phyloP scores from a whole-genome alignment of 2,113 vertebrate species.

The Lepus europaeus region DNA sequence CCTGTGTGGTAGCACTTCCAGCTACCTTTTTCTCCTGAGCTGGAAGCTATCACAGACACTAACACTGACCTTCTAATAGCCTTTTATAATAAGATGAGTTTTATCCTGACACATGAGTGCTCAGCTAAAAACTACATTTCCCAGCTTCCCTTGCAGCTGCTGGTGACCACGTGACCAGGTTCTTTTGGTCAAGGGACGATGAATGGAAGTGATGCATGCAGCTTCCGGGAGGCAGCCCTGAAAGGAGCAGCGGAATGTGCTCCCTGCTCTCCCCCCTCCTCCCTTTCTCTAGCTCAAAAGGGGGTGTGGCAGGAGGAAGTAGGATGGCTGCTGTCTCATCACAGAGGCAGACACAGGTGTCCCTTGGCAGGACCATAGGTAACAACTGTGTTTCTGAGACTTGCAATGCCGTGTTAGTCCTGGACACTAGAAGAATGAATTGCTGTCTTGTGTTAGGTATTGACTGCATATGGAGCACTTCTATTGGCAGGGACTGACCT shows the following conservation, averaged over 20 bases:
- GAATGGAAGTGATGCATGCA: not conserved
- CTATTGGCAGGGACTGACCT: not conserved
- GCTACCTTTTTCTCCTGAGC: not conserved
- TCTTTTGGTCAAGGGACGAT: not conserved
- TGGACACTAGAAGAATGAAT: not conserved
- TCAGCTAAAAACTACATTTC: not conserved
- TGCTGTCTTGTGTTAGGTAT: not conserved
- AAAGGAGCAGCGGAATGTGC: not conserved
- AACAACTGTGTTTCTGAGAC: not conserved
- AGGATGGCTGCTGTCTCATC: accelerated
- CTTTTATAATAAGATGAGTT: not conserved
- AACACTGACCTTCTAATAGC: not conserved
- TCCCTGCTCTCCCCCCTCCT: too few species aligned
- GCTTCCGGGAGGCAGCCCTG: too few species aligned
- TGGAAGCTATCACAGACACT: not conserved
- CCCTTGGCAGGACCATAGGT: not conserved
- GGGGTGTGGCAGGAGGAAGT: not conserved
- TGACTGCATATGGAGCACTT: not conserved
- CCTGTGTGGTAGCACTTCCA: not conserved
- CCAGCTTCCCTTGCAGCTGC: not conserved
- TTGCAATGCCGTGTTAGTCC: not conserved
- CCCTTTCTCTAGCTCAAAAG: not conserved
- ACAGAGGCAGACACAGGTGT: accelerated
- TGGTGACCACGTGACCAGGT: accelerated
- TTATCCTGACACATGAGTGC: not conserved